Base-by-base conservation (phyloP, 1,140 invertebrate species). In the Zaprionus lachaisei region DNA sequence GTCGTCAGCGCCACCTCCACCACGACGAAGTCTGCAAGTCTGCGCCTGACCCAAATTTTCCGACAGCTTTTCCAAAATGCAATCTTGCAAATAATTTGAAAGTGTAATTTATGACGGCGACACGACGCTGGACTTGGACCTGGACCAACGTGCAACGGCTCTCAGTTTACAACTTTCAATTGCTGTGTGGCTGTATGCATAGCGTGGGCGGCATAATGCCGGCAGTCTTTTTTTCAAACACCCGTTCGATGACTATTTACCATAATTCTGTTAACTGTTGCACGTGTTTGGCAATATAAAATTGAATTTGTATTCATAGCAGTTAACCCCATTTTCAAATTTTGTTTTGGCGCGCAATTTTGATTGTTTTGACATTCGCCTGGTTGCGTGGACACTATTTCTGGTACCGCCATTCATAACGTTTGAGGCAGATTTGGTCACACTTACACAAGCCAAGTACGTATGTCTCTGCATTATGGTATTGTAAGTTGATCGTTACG, bases 41-140 rank as follows among this genome's bases (percentile, higher is more conserved):
- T 51, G 64, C 56, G 28, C 47, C 65, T 80, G 79, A 80, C 79
- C 79, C 67, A 81, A 79, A 81, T 81, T 75, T 56, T 15, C 51
- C 24, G 56, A 60, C 51, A 67, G 76, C 76, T 81, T 81, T 81
- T 81, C 79, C 66, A 77, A 76, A 75, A 67, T 78, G 71, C 79
- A 81, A 75, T 66, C 51, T 79, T 54, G 76, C 79, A 70, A 81
- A 81, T 79, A 79, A 79, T 81, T 81, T 81, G 79, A 81, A 81
- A 81, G 79, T 79, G 79, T 81, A 75, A 81, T 81, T 81, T 81
- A 81, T 81, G 79, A 81, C 72, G 56, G 79, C 71, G 70, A 75
- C 74, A 72, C 74, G 74, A 72, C 34, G 74, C 69, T 77, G 74
- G 74, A 66, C 73, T 72, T 72, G 71, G 71, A 67, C 71, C 63